phyloP scores from a whole-genome alignment of 2,113 vertebrate species.

The Rhombomys opimus region DNA sequence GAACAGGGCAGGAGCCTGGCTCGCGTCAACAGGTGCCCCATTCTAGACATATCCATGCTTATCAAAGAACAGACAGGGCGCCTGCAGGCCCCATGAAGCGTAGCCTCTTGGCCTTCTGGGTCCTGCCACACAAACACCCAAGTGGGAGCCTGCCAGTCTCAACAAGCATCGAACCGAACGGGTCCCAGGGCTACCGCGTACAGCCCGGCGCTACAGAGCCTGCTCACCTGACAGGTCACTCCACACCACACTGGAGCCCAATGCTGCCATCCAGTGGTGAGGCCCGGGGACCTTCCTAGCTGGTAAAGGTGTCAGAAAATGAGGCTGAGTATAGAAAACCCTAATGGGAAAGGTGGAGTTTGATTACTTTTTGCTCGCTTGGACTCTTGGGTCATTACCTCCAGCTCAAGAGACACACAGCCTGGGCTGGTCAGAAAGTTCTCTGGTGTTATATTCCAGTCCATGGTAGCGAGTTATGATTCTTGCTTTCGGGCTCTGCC shows the following conservation, averaged over 20 bases:
- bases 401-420: not conserved
- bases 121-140: not conserved
- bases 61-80: not conserved
- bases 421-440: not conserved
- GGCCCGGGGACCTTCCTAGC: rapidly evolving
- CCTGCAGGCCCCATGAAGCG: not conserved
- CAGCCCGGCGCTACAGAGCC: not conserved
- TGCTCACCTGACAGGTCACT: not conserved
- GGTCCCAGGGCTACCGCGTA: not conserved
- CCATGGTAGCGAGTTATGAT: not conserved
- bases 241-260: not conserved
- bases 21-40: not conserved
- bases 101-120: not conserved
- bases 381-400: not conserved
- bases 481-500: not conserved
- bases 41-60: not conserved
- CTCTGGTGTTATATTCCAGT: not conserved
- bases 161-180: rapidly evolving
- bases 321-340: not conserved
- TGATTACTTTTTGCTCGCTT: not conserved
- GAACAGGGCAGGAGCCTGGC: not conserved
- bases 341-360: not conserved
- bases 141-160: not conserved
- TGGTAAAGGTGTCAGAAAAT: not conserved
- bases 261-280: not conserved